A percentile compares a stretch with the other conserved stretches of the same genome.
These are phyloP conservation scores for Mimumesa dahlbomi DNA, from an alignment of 2,888 invertebrate genomes.

Conservation along the genomic window DNA sequence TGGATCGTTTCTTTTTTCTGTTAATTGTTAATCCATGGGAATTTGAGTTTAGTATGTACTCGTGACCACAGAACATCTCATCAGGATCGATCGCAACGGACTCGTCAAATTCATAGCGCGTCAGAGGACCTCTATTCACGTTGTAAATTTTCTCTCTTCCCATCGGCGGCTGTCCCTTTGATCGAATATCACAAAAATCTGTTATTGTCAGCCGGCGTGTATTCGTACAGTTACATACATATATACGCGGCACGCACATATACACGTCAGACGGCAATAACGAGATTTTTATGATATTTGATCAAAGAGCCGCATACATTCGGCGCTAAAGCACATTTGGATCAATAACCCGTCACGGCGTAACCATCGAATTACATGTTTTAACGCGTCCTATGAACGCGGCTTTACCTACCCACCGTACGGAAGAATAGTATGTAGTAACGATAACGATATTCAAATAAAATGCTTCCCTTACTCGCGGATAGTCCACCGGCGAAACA, in stretches of 20 bases:
- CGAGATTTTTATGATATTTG: conserved; percentile 32
- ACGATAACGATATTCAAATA: too few species aligned
- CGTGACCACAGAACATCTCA: conserved; percentile 6
- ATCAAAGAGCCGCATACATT: conserved; percentile 21
- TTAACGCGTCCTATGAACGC: neutral
- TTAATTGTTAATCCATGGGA: too few species aligned
- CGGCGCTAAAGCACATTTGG: neutral
- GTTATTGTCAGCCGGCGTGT: neutral
- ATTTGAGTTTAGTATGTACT: too few species aligned
- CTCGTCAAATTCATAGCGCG: conserved; percentile 9
- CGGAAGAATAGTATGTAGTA: too few species aligned
- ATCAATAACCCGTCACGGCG: neutral
- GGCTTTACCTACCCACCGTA: too few species aligned
- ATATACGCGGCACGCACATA: neutral
- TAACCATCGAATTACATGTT: neutral
- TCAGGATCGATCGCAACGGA: conserved; percentile 11
- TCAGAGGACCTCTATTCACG: conserved; percentile 17
- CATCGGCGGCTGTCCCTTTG: conserved; percentile 17
- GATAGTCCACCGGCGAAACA: too few species aligned
- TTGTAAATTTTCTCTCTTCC: conserved; percentile 25
- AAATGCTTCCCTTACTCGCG: too few species aligned
- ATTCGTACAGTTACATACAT: conserved; percentile 3
- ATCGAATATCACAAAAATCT: conserved; percentile 38
- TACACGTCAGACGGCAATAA: conserved; percentile 21
- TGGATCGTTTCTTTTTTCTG: too few species aligned